Conservation (phyloP, 1,140 invertebrate species). For the Drosophila varians region DNA sequence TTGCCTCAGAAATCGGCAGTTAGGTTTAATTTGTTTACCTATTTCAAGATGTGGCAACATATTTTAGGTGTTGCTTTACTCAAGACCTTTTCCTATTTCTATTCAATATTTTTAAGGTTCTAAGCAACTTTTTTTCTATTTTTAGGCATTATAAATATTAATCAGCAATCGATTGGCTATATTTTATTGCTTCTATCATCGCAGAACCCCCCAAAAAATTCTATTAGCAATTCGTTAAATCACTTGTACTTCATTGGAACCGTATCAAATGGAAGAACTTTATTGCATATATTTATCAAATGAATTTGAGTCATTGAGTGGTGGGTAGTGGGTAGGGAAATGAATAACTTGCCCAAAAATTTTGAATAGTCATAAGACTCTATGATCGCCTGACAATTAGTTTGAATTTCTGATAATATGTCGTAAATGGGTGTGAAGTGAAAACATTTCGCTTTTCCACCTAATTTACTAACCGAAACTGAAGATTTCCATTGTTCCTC, state of each 20-base stretch:
- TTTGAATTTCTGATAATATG: background rate
- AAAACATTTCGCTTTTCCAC: slow-evolving; percentile 6
- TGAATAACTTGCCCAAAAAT: background rate
- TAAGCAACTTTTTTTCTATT: slow-evolving; percentile 6
- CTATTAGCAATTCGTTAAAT: slow-evolving; percentile 5
- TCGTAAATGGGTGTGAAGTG: slow-evolving; percentile 14
- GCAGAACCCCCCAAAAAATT: background rate
- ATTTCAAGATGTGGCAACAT: background rate
- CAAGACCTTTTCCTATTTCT: too few relatives aligned
- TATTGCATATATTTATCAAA: slow-evolving; percentile 18
- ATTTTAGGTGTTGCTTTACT: too few relatives aligned
- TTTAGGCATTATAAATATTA: slow-evolving; percentile 22
- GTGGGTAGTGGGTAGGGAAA: background rate
- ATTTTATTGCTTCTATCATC: slow-evolving; percentile 1
- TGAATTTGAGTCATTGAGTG: slow-evolving; percentile 32
- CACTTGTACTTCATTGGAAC: slow-evolving; percentile 23
- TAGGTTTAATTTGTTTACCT: background rate
- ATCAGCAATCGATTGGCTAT: slow-evolving; percentile 18
- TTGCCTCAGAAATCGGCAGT: too few relatives aligned
- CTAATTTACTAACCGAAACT: background rate
- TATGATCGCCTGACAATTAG: background rate
- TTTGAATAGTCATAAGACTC: background rate
- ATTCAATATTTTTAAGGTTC: background rate
- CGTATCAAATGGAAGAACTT: slow-evolving; percentile 16
- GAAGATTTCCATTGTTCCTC: slow-evolving; percentile 12